These are phyloP conservation scores for Hemicrepidius hirtus DNA, from an alignment of 2,888 invertebrate species.

Conservation along the genomic window DNA sequence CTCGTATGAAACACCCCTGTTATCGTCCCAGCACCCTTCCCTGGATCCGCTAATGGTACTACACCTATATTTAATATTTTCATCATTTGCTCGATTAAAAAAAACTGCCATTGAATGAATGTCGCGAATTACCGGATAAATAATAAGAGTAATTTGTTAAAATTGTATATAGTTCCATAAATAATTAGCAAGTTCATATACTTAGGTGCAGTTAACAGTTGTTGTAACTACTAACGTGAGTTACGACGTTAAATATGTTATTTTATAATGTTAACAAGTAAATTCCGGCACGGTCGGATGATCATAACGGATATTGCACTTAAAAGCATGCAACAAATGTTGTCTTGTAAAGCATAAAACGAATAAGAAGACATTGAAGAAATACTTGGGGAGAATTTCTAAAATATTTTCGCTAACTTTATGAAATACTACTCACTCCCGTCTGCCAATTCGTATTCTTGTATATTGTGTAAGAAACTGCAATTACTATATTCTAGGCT, in stretches of 20 bases:
- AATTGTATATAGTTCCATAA: background rate
- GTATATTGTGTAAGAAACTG: too few relatives aligned
- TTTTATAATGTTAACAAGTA: slow-evolving; percentile 14
- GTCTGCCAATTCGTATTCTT: background rate
- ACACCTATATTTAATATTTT: slow-evolving; percentile 11
- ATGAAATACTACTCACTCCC: background rate
- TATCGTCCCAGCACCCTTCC: too few relatives aligned
- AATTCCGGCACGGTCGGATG: slow-evolving; percentile 13
- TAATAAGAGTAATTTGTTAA: slow-evolving; percentile 4
- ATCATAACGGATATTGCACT: slow-evolving; percentile 20
- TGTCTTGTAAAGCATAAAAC: background rate
- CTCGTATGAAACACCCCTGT: too few relatives aligned
- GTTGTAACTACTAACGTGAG: background rate
- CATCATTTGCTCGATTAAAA: background rate
- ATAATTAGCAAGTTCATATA: slow-evolving; percentile 2
- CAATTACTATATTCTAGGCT: too few relatives aligned
- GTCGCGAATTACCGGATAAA: background rate
- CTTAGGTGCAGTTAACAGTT: too few relatives aligned
- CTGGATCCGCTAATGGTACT: too few relatives aligned
- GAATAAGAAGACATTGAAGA: background rate
- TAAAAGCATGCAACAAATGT: slow-evolving; percentile 2
- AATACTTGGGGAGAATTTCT: background rate
- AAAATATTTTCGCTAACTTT: background rate
- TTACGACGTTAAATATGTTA: slow-evolving; percentile 6
- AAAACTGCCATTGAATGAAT: background rate